Evolutionary conservation across 2,888 invertebrate species (phyloP).

Genomic region (Coenonympha glycerion): DNA sequence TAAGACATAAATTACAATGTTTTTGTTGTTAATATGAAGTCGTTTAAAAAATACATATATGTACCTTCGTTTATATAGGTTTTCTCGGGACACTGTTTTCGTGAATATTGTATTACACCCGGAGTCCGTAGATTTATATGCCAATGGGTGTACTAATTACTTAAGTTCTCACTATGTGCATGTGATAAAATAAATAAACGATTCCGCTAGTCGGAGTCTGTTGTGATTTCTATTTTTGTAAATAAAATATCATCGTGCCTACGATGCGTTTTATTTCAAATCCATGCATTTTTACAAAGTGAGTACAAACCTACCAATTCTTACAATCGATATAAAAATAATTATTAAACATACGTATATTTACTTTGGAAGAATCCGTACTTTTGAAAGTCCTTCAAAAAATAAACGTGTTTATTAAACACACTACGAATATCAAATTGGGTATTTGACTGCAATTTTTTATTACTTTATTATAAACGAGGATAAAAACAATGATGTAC

Average conservation of each 20-base stretch:
- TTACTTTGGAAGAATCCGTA: slow-evolving; percentile 25
- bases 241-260: slow-evolving; percentile 51
- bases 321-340: neutral
- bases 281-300: neutral
- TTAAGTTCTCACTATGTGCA: slow-evolving; percentile 52
- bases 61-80: too few relatives aligned
- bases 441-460: too few relatives aligned
- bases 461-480: too few relatives aligned
- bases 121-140: too few relatives aligned
- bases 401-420: slow-evolving; percentile 3
- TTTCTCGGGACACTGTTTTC: too few relatives aligned
- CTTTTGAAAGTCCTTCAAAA: slow-evolving; percentile 25
- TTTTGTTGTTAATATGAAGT: too few relatives aligned
- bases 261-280: slow-evolving; percentile 16
- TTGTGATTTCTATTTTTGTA: slow-evolving; percentile 69
- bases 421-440: too few relatives aligned
- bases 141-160: slow-evolving; percentile 23
- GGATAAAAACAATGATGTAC: too few relatives aligned
- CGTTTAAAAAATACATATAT: too few relatives aligned
- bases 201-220: slow-evolving; percentile 42
- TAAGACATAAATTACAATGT: too few relatives aligned
- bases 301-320: slow-evolving; percentile 2
- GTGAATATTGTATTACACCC: too few relatives aligned
- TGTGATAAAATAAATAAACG: slow-evolving; percentile 43
- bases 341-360: slow-evolving; percentile 23